phyloP scores from a whole-genome alignment of 2,888 invertebrate species.

The Chydorus sphaericus region DNA sequence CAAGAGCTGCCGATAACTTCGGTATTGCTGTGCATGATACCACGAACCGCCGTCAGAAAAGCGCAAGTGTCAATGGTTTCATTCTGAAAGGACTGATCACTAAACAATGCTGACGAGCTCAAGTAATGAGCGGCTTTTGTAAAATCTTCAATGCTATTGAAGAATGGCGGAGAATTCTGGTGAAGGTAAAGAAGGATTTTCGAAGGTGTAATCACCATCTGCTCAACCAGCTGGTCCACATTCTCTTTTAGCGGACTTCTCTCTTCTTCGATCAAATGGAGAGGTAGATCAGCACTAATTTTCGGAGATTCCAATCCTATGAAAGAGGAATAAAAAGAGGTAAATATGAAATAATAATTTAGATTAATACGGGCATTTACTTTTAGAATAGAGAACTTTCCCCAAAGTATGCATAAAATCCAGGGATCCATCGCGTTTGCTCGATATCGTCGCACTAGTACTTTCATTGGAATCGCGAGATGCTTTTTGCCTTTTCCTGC shows the following conservation, averaged over 20 bases:
- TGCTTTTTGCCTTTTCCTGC: neutral
- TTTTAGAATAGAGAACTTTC: neutral
- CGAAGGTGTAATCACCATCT: neutral
- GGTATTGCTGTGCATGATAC: slow-evolving; percentile 5
- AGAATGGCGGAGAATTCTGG: slow-evolving; percentile 2
- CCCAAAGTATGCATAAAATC: neutral
- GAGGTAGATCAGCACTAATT: neutral
- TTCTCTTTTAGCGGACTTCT: neutral
- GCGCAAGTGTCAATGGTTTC: neutral
- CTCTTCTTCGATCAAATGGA: neutral
- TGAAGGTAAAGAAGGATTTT: slow-evolving; percentile 1
- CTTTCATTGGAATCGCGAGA: neutral
- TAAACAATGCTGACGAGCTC: neutral
- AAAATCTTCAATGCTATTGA: slow-evolving; percentile 4
- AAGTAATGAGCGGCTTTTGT: neutral
- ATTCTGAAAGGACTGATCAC: neutral
- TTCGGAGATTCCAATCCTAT: neutral
- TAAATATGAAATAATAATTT: neutral
- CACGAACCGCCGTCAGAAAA: neutral
- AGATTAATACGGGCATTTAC: neutral
- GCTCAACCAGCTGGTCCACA: neutral
- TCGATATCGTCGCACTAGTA: neutral
- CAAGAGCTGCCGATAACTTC: neutral
- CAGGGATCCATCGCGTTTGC: neutral
- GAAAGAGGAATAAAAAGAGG: neutral